Evolutionary conservation across 2,113 vertebrate genomes (phyloP), one percentile per base, ranked within the genome.

Genomic region (Pholis gunnellus): DNA sequence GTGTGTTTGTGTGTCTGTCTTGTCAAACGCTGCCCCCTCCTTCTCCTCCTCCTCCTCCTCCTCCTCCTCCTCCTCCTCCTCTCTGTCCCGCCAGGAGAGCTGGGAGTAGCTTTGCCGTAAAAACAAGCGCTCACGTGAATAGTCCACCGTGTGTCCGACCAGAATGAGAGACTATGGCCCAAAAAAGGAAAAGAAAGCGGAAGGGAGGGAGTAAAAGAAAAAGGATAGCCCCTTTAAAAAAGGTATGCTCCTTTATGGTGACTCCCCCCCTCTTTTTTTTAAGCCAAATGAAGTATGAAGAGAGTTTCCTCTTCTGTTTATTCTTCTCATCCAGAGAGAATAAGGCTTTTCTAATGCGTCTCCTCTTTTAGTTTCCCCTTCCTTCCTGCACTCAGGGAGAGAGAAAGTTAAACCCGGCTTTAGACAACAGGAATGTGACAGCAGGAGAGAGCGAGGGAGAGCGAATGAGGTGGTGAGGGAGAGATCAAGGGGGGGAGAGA

Each of bases 361-460:
- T 79, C 69, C 54, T 82, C 65, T 81, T 72, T 79, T 59, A 22
- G 75, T 48, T 80, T 46, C 27, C 52, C 54, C 70, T 70, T 87
- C 85, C 72, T 85, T 88, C 79, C 82, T 82, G 40, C 77, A 75
- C 82, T 67, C 70, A 63, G 77, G 74, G 60, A 87, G 84, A 88
- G 89, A 65, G 87, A 90, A 91, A 92, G 91, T 91, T 90, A 91
- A 90, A 90, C 75, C 84, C 68, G 60, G 83, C 83, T 93, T 92
- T 88, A 81, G 88, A 93, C 87, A 86, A 91, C 90, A 84, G 95
- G 89, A 90, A 93, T 54, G 93, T 93, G 94, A 95, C 93, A 94
- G 93, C 84, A 68, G 74, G 63, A 78, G 92, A 89, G 79, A 67
- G 50, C 78, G 91, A 83, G 78, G 72, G 82, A 59, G 69, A 68